These are phyloP conservation scores for Lichenostomus cassidix DNA, from an alignment of 2,113 vertebrate genomes.

Conservation along the genomic window DNA sequence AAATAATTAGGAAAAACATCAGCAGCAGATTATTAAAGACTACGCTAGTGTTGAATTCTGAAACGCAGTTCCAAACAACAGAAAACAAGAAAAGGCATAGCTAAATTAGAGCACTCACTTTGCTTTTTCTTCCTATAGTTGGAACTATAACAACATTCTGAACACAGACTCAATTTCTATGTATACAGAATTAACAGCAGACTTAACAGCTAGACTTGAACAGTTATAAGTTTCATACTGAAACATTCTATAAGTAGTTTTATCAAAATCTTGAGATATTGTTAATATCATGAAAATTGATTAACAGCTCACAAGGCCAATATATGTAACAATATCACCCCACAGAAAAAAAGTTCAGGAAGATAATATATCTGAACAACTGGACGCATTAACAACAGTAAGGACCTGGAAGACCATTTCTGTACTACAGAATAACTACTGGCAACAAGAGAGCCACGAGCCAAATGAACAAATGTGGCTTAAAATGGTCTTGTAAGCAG, in stretches of 20 bases:
- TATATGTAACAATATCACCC: slow-evolving; percentile 27
- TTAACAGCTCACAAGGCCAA: slow-evolving; percentile 43
- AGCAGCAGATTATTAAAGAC: slow-evolving; percentile 60
- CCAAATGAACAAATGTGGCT: not conserved
- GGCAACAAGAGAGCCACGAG: slow-evolving; percentile 18
- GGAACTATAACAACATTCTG: slow-evolving; percentile 35
- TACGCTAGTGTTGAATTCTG: slow-evolving; percentile 57
- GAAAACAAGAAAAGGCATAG: slow-evolving; percentile 34
- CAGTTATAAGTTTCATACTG: slow-evolving; percentile 25
- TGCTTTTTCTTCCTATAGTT: slow-evolving; percentile 33
- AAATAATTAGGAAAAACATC: slow-evolving; percentile 24
- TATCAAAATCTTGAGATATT: slow-evolving; percentile 46
- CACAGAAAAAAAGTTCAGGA: slow-evolving; percentile 1
- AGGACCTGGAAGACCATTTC: slow-evolving; percentile 44
- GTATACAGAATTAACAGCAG: slow-evolving; percentile 56
- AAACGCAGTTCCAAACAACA: slow-evolving; percentile 46
- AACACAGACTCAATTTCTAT: slow-evolving; percentile 53
- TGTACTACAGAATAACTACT: slow-evolving; percentile 12
- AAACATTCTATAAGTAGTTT: slow-evolving; percentile 37
- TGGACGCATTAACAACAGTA: slow-evolving; percentile 2
- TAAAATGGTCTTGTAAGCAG: slow-evolving; percentile 20
- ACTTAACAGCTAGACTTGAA: slow-evolving; percentile 49
- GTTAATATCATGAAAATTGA: not conserved
- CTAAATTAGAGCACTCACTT: slow-evolving; percentile 22
- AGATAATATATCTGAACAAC: slow-evolving; percentile 11